These are phyloP conservation scores for Xestia ashworthii DNA, from an alignment of 2,888 invertebrate species.

Conservation along the genomic window DNA sequence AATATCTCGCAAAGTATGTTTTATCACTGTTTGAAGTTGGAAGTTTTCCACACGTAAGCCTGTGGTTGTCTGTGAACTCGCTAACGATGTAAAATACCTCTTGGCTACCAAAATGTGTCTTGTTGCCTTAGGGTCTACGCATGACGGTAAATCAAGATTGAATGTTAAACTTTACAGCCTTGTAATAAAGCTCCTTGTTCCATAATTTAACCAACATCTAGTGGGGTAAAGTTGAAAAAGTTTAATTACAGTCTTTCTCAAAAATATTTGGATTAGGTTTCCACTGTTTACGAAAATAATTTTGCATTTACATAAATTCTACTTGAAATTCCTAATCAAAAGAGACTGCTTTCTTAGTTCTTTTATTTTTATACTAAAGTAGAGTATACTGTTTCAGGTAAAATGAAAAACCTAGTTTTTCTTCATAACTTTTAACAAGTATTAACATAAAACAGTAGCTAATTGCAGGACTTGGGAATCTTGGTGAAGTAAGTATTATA, in stretches of 20 bases:
- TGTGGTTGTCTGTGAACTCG: constrained; percentile 77
- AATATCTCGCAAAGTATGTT: constrained; percentile 84
- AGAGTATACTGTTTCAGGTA: constrained; percentile 35
- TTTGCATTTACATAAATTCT: background rate
- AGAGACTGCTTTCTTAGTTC: background rate
- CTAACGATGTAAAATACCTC: constrained; percentile 81
- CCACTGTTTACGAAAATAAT: constrained; percentile 14
- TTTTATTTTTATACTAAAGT: constrained; percentile 10
- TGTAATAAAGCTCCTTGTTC: constrained; percentile 44
- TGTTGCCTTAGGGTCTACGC: constrained; percentile 56
- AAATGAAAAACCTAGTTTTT: constrained; percentile 48
- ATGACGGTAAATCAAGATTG: constrained; percentile 33
- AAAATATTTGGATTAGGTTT: constrained; percentile 39
- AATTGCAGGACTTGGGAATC: constrained; percentile 48
- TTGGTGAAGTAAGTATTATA: constrained; percentile 46
- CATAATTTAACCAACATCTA: background rate
- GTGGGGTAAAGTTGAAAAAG: constrained; percentile 31
- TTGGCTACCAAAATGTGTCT: constrained; percentile 72
- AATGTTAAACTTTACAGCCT: constrained; percentile 33
- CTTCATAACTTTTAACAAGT: constrained; percentile 50
- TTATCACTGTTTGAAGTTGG: constrained; percentile 85
- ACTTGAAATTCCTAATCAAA: background rate
- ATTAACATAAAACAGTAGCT: constrained; percentile 56
- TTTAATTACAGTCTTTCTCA: constrained; percentile 41
- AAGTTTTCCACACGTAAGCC: constrained; percentile 81